Evolutionary conservation across 2,888 invertebrate genomes (phyloP), one percentile per base, ranked within the genome.

Genomic region (Chymomyza amoena): DNA sequence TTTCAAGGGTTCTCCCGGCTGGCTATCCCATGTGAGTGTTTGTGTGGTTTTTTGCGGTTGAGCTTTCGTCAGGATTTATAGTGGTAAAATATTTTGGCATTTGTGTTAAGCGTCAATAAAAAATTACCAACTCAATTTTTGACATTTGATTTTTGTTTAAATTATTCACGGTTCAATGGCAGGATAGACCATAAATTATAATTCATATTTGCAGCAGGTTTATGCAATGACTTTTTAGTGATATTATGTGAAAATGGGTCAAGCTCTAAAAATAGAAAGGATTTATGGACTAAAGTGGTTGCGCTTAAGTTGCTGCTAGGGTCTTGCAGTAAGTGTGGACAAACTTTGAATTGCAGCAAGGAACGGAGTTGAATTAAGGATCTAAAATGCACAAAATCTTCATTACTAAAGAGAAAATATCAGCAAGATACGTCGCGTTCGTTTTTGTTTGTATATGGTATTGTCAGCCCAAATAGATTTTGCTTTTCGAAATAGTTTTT

Each of bases 111-210:
- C 32, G 13, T 45, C 57, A 56, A 60, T 57, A 77, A 69, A 65
- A 59, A 68, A 76, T 65, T 61, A 59, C 32, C 66, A 51, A 61
- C 13, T 69, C 71, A 68, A 80, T 77, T 70, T 78, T 65, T 74
- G 72, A 75, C 78, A 80, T 75, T 80, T 72, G 80, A 80, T 75
- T 78, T n/a, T 78, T 78, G 75, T 78, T 68, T 66, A 72, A 45
- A 45, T 45, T 45, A 45, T 45, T 10, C 39, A 45, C 39, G 13
- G 10, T 13, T 45, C 39, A 45, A 45, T 45, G 2, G 39, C 39
- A 13, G 13, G 13, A 13, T 13, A 1, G 3, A 1, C 13, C 39
- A 69, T 66, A 61, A 71, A 66, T 72, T 71, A 59, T 68, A 65
- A 70, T 64, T 56, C 66, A 80, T 75, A 75, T 75, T 73, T 69